phyloP scores from a whole-genome alignment of 2,113 vertebrate species.

The Pseudonaja textilis region DNA sequence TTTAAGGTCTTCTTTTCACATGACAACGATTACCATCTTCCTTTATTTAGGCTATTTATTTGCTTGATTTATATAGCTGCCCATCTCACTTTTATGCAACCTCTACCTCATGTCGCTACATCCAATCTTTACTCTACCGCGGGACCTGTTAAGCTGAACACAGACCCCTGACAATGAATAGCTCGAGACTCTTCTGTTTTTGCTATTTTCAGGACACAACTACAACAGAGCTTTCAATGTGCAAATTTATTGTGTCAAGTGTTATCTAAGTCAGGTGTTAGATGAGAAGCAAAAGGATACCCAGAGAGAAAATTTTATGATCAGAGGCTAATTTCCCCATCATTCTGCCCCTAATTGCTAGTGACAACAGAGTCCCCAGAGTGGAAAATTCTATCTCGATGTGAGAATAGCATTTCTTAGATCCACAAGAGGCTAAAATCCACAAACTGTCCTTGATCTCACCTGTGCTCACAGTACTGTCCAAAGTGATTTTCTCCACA shows the following conservation, averaged over 20 bases:
- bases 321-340: background rate
- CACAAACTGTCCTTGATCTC: conserved; percentile 25
- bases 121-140: background rate
- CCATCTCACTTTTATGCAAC: background rate
- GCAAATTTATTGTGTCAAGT: background rate
- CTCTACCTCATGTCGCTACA: background rate
- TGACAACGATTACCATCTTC: background rate
- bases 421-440: background rate
- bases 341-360: background rate
- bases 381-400: background rate
- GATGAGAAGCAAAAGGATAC: background rate
- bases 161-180: background rate
- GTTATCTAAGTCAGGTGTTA: background rate
- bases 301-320: background rate
- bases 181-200: background rate
- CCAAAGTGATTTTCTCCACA: conserved; percentile 89
- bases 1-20: background rate
- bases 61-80: background rate
- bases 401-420: background rate
- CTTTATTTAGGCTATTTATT: background rate
- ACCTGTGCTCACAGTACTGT: conserved; percentile 97
- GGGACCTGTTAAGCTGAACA: background rate
- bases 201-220: background rate
- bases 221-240: background rate
- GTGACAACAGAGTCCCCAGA: background rate